These are phyloP conservation scores for cattle (Bos taurus) DNA, from an alignment of 2,113 vertebrate genomes.

Conservation along the genomic window DNA sequence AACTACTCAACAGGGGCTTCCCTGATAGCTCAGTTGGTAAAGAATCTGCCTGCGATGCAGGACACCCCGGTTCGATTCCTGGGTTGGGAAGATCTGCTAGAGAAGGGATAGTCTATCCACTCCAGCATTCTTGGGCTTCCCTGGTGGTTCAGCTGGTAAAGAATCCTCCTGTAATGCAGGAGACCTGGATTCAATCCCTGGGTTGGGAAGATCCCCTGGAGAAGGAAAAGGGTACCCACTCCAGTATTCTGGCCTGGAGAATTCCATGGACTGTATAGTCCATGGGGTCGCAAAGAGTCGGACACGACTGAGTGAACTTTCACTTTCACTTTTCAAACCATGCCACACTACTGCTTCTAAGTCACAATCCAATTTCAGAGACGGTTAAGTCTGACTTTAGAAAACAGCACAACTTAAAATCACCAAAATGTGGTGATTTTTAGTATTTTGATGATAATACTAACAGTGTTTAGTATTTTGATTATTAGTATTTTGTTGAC, in stretches of 20 bases:
- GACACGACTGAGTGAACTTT: background rate
- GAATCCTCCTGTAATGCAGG: background rate
- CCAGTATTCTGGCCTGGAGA: background rate
- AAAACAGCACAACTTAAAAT: background rate
- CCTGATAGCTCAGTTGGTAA: background rate
- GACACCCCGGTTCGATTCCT: background rate
- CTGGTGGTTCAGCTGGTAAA: background rate
- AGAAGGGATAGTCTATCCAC: background rate
- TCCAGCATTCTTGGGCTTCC: background rate
- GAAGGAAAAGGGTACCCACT: background rate
- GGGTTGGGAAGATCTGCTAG: background rate
- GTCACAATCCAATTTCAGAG: background rate
- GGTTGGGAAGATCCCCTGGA: background rate
- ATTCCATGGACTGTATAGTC: background rate
- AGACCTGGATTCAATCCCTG: background rate
- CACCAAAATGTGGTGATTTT: background rate
- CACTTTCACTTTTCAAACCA: background rate
- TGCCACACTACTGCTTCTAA: background rate
- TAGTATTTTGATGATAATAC: background rate
- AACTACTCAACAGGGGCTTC: background rate
- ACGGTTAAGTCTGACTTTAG: background rate
- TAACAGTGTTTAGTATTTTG: background rate
- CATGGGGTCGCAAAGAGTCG: background rate
- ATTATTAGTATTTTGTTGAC: background rate
- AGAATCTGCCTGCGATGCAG: background rate